Evolutionary conservation across 2,113 vertebrate genomes (phyloP).

Genomic region (Rissa tridactyla): DNA sequence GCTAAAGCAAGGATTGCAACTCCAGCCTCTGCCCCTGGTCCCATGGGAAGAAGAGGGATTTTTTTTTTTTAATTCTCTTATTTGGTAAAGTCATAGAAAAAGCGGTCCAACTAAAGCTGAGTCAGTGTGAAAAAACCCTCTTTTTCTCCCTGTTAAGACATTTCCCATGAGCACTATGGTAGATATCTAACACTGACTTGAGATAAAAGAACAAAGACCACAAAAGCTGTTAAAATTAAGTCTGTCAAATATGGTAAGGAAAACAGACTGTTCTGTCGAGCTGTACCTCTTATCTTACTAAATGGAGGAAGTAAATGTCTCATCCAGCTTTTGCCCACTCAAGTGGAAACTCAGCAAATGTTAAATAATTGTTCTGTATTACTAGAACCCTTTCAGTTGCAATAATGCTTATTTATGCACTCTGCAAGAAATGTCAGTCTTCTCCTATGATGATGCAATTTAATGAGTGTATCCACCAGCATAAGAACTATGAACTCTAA

Average conservation of each 20-base stretch:
- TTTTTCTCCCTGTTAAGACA: neutral
- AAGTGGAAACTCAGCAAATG: neutral
- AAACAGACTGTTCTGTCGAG: neutral
- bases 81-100: neutral
- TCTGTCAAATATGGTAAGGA: slow-evolving; percentile 13
- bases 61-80: neutral
- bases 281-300: neutral
- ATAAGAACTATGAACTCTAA: neutral
- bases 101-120: neutral
- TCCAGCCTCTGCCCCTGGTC: neutral
- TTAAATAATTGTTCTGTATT: neutral
- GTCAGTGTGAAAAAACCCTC: neutral
- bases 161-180: neutral
- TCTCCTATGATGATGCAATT: neutral
- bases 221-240: slow-evolving; percentile 49
- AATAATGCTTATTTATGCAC: neutral
- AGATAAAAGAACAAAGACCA: slow-evolving; percentile 40
- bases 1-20: neutral
- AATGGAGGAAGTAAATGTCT: slow-evolving; percentile 13
- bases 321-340: neutral
- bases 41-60: neutral
- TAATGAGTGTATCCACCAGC: neutral
- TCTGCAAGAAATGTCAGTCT: neutral
- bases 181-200: neutral
- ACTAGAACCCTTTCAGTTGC: neutral